A percentile compares a stretch with the other conserved stretches of the same genome.
Conservation (phyloP, 35 echinoderm and acorn worm species). For the Apostichopus japonicus region DNA sequence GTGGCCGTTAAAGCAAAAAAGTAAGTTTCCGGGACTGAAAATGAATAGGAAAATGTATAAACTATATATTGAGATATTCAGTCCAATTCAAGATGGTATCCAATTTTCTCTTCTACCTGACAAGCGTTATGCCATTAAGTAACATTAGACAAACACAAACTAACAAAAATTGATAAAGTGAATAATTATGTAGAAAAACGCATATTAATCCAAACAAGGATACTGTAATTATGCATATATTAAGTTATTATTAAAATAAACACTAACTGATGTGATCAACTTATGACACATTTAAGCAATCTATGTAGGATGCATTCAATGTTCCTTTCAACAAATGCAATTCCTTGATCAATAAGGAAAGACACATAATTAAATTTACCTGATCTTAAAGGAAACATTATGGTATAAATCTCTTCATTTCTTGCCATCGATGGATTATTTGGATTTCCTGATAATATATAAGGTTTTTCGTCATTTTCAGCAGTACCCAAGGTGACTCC, state of each 20-base stretch:
- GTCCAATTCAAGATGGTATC: too few species aligned
- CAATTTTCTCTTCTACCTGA: too few species aligned
- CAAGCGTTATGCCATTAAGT: neutral
- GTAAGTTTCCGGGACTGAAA: neutral
- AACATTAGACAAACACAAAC: neutral
- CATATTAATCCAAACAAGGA: neutral
- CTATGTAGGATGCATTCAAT: too few species aligned
- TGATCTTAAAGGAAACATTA: neutral
- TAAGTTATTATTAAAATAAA: too few species aligned
- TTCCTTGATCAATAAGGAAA: too few species aligned
- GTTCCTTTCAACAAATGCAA: too few species aligned
- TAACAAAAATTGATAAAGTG: neutral
- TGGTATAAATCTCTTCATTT: slow-evolving; percentile 22
- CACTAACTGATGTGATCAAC: too few species aligned
- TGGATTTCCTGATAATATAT: slow-evolving; percentile 24
- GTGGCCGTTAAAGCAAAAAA: slow-evolving; percentile 34
- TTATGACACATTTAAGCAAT: too few species aligned
- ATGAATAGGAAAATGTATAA: neutral
- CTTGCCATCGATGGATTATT: neutral
- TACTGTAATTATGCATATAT: neutral
- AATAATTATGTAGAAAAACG: neutral
- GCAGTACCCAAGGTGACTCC: neutral
- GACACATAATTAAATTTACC: neutral
- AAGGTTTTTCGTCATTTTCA: slow-evolving; percentile 9
- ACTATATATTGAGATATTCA: neutral